Evolutionary conservation across 2,113 vertebrate species (phyloP).

Genomic region (Chloroceryle aenea): DNA sequence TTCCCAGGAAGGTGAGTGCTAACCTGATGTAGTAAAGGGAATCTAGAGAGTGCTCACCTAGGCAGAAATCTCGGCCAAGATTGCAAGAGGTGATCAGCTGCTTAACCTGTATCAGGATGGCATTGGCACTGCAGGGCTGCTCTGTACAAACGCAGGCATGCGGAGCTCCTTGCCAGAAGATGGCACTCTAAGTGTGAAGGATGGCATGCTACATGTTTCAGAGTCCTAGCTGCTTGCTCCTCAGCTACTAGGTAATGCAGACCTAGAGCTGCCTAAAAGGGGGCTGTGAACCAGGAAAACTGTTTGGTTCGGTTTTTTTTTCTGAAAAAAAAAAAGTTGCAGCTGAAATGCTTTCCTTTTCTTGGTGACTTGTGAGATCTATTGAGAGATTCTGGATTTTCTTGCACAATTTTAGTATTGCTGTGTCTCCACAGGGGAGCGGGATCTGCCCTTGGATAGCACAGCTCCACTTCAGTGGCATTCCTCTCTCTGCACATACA

Average conservation of each 20-base stretch:
- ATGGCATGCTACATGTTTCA: background rate
- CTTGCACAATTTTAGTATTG: fast-evolving
- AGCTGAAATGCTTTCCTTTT: background rate
- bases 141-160: background rate
- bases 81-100: background rate
- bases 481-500: background rate
- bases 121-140: fast-evolving
- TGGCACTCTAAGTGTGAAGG: slow-evolving; percentile 45
- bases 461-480: fast-evolving
- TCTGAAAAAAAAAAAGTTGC: background rate
- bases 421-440: background rate
- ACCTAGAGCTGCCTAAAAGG: background rate
- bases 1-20: fast-evolving
- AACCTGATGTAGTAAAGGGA: background rate
- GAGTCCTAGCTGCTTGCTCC: background rate
- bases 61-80: background rate
- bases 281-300: background rate
- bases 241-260: background rate
- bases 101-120: background rate
- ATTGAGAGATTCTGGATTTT: background rate
- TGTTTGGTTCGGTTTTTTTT: background rate
- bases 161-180: background rate
- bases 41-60: background rate
- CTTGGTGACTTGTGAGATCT: background rate
- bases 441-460: background rate